phyloP scores from a whole-genome alignment of 2,888 invertebrate species.

The Caradrina clavipalpis region DNA sequence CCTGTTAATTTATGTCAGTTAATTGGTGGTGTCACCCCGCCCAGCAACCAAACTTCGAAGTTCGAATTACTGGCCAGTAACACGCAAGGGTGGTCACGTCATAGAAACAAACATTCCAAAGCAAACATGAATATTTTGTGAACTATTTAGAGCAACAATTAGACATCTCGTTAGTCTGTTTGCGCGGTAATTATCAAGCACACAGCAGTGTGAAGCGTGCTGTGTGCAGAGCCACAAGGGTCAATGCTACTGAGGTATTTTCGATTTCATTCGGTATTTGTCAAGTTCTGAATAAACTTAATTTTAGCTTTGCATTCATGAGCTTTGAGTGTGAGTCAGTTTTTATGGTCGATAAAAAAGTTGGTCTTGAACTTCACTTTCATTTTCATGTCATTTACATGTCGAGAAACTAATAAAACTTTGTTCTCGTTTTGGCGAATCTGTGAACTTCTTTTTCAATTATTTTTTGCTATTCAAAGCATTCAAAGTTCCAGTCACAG shows the following conservation, averaged over 20 bases:
- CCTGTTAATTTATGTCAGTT: slow-evolving; percentile 59
- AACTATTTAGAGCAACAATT: slow-evolving; percentile 82
- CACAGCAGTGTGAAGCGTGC: slow-evolving; percentile 69
- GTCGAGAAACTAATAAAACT: neutral
- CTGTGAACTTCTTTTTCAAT: too few species aligned
- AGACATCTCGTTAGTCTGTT: slow-evolving; percentile 78
- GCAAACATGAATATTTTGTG: slow-evolving; percentile 75
- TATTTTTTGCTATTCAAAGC: neutral
- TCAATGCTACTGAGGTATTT: slow-evolving; percentile 77
- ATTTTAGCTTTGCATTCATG: slow-evolving; percentile 60
- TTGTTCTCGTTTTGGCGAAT: neutral
- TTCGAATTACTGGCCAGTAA: slow-evolving; percentile 54
- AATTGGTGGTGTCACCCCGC: slow-evolving; percentile 61
- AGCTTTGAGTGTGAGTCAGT: slow-evolving; percentile 38
- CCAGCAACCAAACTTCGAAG: slow-evolving; percentile 42
- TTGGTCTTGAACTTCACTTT: slow-evolving; percentile 47
- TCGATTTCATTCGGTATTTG: slow-evolving; percentile 64
- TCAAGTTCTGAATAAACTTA: slow-evolving; percentile 60
- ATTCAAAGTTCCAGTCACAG: neutral
- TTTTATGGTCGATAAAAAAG: slow-evolving; percentile 39
- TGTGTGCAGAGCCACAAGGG: slow-evolving; percentile 65
- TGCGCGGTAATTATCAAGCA: slow-evolving; percentile 71
- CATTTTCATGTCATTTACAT: slow-evolving; percentile 26
- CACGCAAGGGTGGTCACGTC: slow-evolving; percentile 57
- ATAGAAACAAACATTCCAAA: slow-evolving; percentile 67